These are phyloP conservation scores for Hydrotaea cyrtoneurina DNA, from an alignment of 2,888 invertebrate species.

Conservation along the genomic window DNA sequence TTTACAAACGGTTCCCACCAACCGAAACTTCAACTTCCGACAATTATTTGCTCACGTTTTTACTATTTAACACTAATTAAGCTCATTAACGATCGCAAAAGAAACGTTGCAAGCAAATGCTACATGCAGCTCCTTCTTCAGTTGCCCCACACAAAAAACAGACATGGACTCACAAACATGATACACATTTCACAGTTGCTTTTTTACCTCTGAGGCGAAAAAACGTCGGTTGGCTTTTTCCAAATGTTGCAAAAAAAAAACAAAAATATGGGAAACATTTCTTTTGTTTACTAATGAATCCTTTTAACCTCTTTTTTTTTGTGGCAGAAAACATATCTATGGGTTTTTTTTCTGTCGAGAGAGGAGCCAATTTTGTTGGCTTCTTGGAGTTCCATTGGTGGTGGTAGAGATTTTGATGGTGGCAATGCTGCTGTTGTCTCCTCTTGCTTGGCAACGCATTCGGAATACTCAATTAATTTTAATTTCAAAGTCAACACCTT, in stretches of 20 bases:
- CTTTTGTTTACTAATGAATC: slow-evolving; percentile 49
- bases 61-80: slow-evolving; percentile 76
- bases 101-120: slow-evolving; percentile 43
- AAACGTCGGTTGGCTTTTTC: too few species aligned
- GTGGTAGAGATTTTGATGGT: neutral
- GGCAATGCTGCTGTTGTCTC: slow-evolving; percentile 19
- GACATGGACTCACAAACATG: neutral
- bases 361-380: neutral
- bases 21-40: neutral
- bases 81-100: slow-evolving; percentile 73
- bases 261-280: slow-evolving; percentile 49
- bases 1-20: neutral
- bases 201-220: neutral
- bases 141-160: slow-evolving; percentile 3
- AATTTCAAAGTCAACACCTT: slow-evolving; percentile 78
- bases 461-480: slow-evolving; percentile 78
- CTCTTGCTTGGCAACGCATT: slow-evolving; percentile 70
- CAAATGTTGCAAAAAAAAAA: slow-evolving; percentile 64
- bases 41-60: slow-evolving; percentile 65
- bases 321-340: neutral
- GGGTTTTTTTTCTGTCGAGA: neutral
- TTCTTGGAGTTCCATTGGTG: neutral
- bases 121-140: neutral
- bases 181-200: slow-evolving; percentile 1
- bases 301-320: slow-evolving; percentile 51